Base-by-base conservation (phyloP, 2,888 invertebrate species). In the Heliconius charithonia region DNA sequence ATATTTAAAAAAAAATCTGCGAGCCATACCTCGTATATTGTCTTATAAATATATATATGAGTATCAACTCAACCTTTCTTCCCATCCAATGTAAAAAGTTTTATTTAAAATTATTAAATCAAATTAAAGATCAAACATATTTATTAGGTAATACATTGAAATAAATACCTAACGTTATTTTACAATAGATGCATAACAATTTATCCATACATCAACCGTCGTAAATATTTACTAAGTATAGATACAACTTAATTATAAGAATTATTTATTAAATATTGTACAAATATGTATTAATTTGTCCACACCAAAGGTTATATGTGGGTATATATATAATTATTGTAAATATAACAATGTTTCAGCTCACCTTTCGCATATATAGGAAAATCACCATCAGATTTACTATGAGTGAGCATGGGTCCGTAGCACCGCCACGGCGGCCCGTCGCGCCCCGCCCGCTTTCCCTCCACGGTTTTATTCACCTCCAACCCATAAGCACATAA, bases 311-410 rank as follows among this genome's bases (percentile, higher is more conserved):
- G 32, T 29, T 32, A 32, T n/a, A 59, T 56, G 9, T n/a, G n/a
- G n/a, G n/a, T n/a, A n/a, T 56, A 45, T 13, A 16, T 45, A 51
- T 2, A 0, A 22, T 51, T 51, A 51, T 51, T 51, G 19, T 65
- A 16, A 22, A 29, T 32, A 73, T 67, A 45, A 45, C 27, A n/a
- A 59, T 79, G 41, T 77, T 32, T 65, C 65, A 76, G 87, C 94
- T 94, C 95, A 97, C 97, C 97, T 97, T 96, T 96, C 86, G 96
- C 95, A 93, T 97, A 97, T 92, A 97, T 96, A 87, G 97, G 97
- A 94, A 97, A 97, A 93, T 97, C 97, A 88, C 97, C 97, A 90
- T 97, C 97, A 91, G 97, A 97, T 93, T 97, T 97, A 91, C 97
- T 97, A 95, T 97, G 97, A 84, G 97, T 97, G 90, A 97, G 95